These are phyloP conservation scores for Trichonephila clavata DNA, from an alignment of 1,140 invertebrate genomes.

Conservation along the genomic window DNA sequence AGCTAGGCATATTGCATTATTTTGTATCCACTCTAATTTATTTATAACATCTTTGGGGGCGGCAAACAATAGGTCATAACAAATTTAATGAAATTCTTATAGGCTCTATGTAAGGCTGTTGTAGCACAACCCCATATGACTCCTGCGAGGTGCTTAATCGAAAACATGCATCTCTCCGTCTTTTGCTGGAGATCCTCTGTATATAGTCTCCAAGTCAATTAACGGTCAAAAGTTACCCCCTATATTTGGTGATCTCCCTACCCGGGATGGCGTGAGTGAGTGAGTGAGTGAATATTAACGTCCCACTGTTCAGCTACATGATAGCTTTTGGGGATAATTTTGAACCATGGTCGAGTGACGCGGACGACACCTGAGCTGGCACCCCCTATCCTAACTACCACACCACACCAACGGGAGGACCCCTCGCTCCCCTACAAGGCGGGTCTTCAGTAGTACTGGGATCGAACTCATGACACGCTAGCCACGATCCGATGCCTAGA, in stretches of 20 bases:
- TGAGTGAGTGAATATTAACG: too few relatives aligned
- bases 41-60: background rate
- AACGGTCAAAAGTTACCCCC: constrained; percentile 4
- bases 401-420: too few relatives aligned
- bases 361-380: too few relatives aligned
- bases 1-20: background rate
- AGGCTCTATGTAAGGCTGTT: background rate
- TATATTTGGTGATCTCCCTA: constrained; percentile 25
- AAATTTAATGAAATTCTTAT: constrained; percentile 35
- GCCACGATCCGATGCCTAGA: too few relatives aligned
- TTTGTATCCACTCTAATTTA: background rate
- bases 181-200: constrained; percentile 6
- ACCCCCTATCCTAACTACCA: too few relatives aligned
- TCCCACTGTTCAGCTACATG: too few relatives aligned
- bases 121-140: constrained; percentile 7
- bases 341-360: too few relatives aligned
- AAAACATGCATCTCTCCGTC: background rate
- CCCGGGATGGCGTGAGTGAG: too few relatives aligned
- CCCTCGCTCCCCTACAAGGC: too few relatives aligned
- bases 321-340: too few relatives aligned
- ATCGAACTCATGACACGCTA: too few relatives aligned
- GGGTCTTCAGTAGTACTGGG: too few relatives aligned
- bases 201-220: constrained; percentile 26
- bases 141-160: background rate
- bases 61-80: background rate